A percentile compares a stretch with the other conserved stretches of the same genome.
Evolutionary conservation across 2,797 vertebrate species (phyloP).

Genomic region (Leuciscus waleckii): DNA sequence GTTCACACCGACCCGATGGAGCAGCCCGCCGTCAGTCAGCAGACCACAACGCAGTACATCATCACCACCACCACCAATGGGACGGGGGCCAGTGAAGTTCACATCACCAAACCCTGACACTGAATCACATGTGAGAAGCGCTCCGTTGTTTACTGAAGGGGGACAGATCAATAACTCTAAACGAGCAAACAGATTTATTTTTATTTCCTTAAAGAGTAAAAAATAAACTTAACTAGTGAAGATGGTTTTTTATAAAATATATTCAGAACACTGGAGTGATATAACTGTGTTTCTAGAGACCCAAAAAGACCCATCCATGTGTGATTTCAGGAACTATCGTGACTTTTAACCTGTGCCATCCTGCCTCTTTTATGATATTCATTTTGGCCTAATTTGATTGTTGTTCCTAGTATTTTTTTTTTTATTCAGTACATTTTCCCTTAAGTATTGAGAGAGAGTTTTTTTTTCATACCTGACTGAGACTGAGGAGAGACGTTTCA

Average conservation of each 20-base stretch:
- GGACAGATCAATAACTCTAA: not conserved
- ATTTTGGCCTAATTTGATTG: not conserved
- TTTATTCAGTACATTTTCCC: not conserved
- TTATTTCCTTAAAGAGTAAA: constrained; percentile 29
- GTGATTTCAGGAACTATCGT: constrained; percentile 5
- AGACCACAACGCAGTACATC: constrained; percentile 91
- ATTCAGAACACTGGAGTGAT: constrained; percentile 21
- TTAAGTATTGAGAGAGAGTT: not conserved
- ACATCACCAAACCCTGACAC: constrained; percentile 88
- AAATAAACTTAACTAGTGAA: constrained; percentile 14
- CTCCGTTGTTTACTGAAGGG: not conserved
- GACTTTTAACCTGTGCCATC: constrained; percentile 13
- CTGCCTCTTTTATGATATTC: not conserved
- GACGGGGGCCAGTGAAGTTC: constrained; percentile 84
- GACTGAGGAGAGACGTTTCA: not conserved
- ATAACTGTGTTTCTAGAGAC: constrained; percentile 50
- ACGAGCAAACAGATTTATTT: constrained; percentile 24
- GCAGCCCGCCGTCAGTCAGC: constrained; percentile 78
- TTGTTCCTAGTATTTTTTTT: not conserved
- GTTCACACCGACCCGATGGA: constrained; percentile 84
- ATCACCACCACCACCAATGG: constrained; percentile 92
- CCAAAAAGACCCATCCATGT: constrained; percentile 45
- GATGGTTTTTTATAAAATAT: constrained; percentile 35
- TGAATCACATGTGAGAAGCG: not conserved
- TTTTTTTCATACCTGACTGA: not conserved